These are phyloP conservation scores for Trachops cirrhosus DNA, from an alignment of 2,797 vertebrate genomes.

Conservation along the genomic window DNA sequence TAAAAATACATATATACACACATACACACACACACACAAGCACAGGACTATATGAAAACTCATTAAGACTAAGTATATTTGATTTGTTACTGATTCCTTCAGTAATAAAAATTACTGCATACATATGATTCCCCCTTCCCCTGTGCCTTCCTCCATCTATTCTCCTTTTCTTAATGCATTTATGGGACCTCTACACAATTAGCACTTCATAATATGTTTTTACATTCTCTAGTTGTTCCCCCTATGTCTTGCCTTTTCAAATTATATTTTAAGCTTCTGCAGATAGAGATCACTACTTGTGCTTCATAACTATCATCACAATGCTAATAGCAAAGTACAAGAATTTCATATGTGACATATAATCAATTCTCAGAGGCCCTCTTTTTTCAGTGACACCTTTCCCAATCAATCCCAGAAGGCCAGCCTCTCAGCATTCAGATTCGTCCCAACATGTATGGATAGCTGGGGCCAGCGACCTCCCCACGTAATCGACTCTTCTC, in stretches of 20 bases:
- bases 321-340: neutral
- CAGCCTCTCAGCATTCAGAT: neutral
- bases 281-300: neutral
- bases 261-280: constrained; percentile 22
- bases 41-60: neutral
- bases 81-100: neutral
- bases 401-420: neutral
- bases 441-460: neutral
- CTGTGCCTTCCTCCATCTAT: neutral
- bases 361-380: neutral
- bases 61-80: neutral
- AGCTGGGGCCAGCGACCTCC: neutral
- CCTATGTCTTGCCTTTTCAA: neutral
- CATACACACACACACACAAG: neutral
- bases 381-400: neutral
- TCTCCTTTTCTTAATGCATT: neutral
- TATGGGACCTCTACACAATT: neutral
- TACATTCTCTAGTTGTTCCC: neutral
- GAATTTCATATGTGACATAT: neutral
- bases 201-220: neutral
- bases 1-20: neutral
- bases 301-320: neutral
- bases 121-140: neutral
- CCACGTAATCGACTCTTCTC: neutral
- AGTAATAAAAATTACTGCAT: neutral